These are phyloP conservation scores for Cistogaster globosa DNA, from an alignment of 2,888 invertebrate genomes.

Conservation along the genomic window DNA sequence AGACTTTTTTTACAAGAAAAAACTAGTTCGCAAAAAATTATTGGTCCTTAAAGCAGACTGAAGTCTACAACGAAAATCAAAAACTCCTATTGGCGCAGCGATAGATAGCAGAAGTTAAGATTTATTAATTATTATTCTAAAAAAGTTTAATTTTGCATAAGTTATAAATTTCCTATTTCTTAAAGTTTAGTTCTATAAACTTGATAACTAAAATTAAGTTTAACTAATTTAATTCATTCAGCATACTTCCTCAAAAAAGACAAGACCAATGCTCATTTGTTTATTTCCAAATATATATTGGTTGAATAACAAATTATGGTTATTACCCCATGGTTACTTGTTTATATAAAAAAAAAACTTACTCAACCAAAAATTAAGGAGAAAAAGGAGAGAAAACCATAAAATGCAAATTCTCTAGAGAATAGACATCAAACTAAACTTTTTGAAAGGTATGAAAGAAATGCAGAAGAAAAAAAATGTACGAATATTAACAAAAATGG, in stretches of 20 bases:
- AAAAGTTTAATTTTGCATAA: too few relatives aligned
- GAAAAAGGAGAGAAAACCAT: constrained; percentile 9
- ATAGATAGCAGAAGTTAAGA: too few relatives aligned
- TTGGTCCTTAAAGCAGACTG: too few relatives aligned
- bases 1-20: too few relatives aligned
- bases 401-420: constrained; percentile 64
- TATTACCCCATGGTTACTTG: constrained; percentile 43
- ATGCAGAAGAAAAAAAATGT: constrained; percentile 50
- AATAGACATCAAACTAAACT: constrained; percentile 56
- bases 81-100: too few relatives aligned
- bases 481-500: constrained; percentile 55
- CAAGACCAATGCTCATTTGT: constrained; percentile 1
- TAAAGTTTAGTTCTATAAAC: not conserved
- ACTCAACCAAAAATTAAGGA: not conserved
- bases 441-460: constrained; percentile 25
- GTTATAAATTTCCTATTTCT: not conserved
- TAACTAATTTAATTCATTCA: constrained; percentile 45
- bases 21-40: too few relatives aligned
- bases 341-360: constrained; percentile 36
- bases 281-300: constrained; percentile 37
- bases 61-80: too few relatives aligned
- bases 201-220: constrained; percentile 10
- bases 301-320: constrained; percentile 52
- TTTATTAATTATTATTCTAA: too few relatives aligned
- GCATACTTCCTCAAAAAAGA: constrained; percentile 13